These are phyloP conservation scores for Amiota mariae DNA, from an alignment of 2,888 invertebrate species.

Conservation along the genomic window DNA sequence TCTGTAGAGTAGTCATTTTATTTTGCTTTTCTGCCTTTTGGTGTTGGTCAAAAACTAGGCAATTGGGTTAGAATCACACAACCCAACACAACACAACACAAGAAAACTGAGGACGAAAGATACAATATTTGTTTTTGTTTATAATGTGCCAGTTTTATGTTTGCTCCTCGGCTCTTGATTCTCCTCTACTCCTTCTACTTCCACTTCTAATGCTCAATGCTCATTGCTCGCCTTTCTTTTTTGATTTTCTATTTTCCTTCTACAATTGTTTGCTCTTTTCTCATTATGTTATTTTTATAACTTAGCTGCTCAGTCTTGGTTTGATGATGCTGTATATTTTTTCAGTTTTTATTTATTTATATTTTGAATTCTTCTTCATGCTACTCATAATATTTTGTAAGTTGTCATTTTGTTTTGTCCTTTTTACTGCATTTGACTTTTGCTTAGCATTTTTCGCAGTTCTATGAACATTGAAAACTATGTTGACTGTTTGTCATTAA, in stretches of 20 bases:
- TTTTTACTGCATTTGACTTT: background rate
- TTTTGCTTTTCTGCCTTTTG: background rate
- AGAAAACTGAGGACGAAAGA: too few relatives aligned
- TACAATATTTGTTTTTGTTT: constrained; percentile 46
- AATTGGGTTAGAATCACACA: constrained; percentile 51
- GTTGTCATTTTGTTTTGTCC: constrained; percentile 1
- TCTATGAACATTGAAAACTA: background rate
- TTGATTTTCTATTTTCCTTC: too few relatives aligned
- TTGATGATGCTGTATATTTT: background rate
- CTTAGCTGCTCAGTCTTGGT: background rate
- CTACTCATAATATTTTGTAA: background rate
- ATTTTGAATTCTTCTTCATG: too few relatives aligned
- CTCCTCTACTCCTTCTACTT: too few relatives aligned
- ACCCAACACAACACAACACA: constrained; percentile 16
- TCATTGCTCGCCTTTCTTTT: background rate
- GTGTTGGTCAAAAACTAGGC: constrained; percentile 51
- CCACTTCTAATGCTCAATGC: too few relatives aligned
- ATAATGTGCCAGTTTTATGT: constrained; percentile 45
- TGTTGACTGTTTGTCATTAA: constrained; percentile 65
- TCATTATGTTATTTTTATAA: background rate
- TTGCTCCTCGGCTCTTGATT: background rate
- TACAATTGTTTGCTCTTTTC: background rate
- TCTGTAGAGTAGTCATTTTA: background rate
- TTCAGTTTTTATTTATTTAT: background rate
- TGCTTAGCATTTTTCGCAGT: background rate